Conservation (phyloP, 2,888 invertebrate species). For the Cheilosia grossa region DNA sequence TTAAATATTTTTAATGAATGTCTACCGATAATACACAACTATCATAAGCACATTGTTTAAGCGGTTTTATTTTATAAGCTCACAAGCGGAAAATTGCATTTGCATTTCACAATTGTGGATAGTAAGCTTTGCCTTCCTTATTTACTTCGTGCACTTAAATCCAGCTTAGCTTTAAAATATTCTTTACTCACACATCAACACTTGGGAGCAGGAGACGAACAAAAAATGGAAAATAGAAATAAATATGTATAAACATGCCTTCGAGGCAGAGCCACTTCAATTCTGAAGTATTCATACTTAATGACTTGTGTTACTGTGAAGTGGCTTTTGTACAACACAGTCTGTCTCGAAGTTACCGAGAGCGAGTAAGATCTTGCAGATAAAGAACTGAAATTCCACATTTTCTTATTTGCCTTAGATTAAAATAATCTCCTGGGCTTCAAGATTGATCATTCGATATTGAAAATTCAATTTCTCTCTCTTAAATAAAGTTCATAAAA, state of each 20-base stretch:
- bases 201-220: conserved; percentile 5
- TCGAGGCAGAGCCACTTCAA: conserved; percentile 10
- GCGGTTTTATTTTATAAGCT: conserved; percentile 12
- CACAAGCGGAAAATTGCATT: not conserved
- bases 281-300: conserved; percentile 41
- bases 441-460: no score
- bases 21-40: not conserved
- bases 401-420: no score
- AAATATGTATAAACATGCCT: not conserved
- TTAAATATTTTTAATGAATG: conserved; percentile 8
- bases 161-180: not conserved
- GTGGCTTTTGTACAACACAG: conserved; percentile 16
- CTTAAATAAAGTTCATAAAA: no score
- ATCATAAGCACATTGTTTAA: not conserved
- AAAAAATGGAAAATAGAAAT: conserved; percentile 1
- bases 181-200: not conserved
- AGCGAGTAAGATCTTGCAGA: not conserved
- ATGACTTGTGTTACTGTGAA: conserved; percentile 31
- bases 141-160: conserved; percentile 4
- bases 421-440: no score
- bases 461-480: no score
- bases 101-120: not conserved
- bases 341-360: not conserved
- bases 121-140: not conserved
- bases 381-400: not conserved